Evolutionary conservation across 1,140 invertebrate species (phyloP), one percentile per base, ranked within the genome.

Genomic region (Polypedilum pembai): DNA sequence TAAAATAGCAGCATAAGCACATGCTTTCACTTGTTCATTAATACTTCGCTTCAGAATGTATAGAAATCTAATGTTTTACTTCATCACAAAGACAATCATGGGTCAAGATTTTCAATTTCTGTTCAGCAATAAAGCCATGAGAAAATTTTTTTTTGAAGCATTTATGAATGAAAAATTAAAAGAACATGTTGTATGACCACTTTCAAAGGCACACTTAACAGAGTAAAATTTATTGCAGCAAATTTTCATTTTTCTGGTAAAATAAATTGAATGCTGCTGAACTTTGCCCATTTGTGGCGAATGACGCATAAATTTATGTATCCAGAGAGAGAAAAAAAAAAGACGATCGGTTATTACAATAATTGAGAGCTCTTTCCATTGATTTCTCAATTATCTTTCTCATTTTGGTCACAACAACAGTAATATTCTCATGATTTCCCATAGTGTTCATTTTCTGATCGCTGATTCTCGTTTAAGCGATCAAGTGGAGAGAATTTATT

Each of bases 121-220:
- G 15, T 15, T 56, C 5, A n/a, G 45, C 45, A 56, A 33, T 33
- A 33, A 33, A 56, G 45, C n/a, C 45, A 56, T 56, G 45, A 56
- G 45, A 56, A 56, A 56, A 45, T 45, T 10, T 8, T 33, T 3
- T n/a, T 56, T 56, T 56, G 8, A 56, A 12, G 1, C 7, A 12
- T 56, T 45, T 45, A 45, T 56, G 45, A 56, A 56, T 56, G 45
- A 56, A 56, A 56, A 56, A n/a, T 56, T 56, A n/a, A 56, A n/a
- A n/a, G 45, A 56, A 56, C 45, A 56, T 15, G 45, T n/a, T 45
- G 41, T 8, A 56, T 12, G 45, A 56, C 45, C 45, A 56, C 45
- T 56, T 56, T 56, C 45, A 5, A 33, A 33, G 24, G 24, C 24
- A 33, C 45, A 56, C 45, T n/a, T 33, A 56, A 56, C 8, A n/a